These are phyloP conservation scores for Lamprologus lemairii DNA, from an alignment of 2,113 vertebrate species.

Conservation along the genomic window DNA sequence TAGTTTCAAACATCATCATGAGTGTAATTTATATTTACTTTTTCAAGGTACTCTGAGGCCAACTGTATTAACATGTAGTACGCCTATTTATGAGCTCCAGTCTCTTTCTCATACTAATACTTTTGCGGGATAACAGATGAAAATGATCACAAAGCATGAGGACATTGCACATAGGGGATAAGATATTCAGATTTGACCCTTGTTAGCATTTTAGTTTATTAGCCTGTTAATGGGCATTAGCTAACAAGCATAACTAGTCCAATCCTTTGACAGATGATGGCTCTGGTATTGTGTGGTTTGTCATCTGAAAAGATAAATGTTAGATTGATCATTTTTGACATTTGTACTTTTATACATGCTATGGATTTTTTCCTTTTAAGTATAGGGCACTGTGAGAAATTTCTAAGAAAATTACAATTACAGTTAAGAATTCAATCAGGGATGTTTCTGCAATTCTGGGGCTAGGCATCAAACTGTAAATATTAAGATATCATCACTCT, in stretches of 20 bases:
- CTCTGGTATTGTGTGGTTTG: background rate
- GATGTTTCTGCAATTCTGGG: background rate
- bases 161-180: background rate
- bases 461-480: background rate
- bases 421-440: background rate
- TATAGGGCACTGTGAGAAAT: background rate
- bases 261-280: background rate
- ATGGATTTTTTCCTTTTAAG: background rate
- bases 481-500: background rate
- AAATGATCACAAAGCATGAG: background rate
- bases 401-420: background rate
- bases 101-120: background rate
- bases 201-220: background rate
- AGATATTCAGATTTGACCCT: background rate
- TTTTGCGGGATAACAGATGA: background rate
- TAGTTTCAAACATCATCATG: background rate
- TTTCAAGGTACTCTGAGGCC: background rate
- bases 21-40: background rate
- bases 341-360: background rate
- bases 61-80: background rate
- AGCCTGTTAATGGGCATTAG: background rate
- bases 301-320: background rate
- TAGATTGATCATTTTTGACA: background rate
- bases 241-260: background rate
- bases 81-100: background rate